These are phyloP conservation scores for Chloroclysta siterata DNA, from an alignment of 2,888 invertebrate genomes.

Conservation along the genomic window DNA sequence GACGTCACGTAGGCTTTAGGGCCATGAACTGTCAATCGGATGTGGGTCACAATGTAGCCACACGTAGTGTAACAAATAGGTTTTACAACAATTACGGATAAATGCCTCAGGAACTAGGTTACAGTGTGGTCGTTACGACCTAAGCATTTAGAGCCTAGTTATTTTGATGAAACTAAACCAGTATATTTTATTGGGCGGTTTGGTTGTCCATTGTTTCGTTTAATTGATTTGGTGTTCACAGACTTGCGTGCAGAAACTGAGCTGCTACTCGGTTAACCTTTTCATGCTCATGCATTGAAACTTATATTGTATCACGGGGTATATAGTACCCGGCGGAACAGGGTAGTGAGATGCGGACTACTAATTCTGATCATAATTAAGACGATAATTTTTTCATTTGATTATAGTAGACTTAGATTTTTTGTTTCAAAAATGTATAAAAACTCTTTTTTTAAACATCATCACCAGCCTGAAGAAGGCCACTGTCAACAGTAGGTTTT, in stretches of 20 bases:
- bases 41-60: conserved; percentile 57
- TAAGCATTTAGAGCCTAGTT: conserved; percentile 15
- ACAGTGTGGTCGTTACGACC: conserved; percentile 23
- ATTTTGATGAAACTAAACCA: conserved; percentile 36
- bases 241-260: conserved; percentile 22
- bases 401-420: too few species aligned
- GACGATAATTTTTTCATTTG: too few species aligned
- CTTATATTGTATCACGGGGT: too few species aligned
- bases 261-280: conserved; percentile 6
- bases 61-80: conserved; percentile 31
- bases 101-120: conserved; percentile 31
- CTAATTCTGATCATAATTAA: too few species aligned
- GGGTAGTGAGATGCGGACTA: too few species aligned
- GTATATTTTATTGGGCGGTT: conserved; percentile 35
- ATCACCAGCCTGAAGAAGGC: too few species aligned
- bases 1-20: conserved; percentile 66
- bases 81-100: conserved; percentile 22
- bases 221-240: conserved; percentile 34
- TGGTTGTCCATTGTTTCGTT: conserved; percentile 40
- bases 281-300: not conserved
- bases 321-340: too few species aligned
- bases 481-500: too few species aligned
- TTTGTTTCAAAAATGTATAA: too few species aligned
- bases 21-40: conserved; percentile 53
- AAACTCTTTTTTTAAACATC: too few species aligned